Conservation (phyloP, 2,888 invertebrate genomes). For the Ptilodon capucinus region DNA sequence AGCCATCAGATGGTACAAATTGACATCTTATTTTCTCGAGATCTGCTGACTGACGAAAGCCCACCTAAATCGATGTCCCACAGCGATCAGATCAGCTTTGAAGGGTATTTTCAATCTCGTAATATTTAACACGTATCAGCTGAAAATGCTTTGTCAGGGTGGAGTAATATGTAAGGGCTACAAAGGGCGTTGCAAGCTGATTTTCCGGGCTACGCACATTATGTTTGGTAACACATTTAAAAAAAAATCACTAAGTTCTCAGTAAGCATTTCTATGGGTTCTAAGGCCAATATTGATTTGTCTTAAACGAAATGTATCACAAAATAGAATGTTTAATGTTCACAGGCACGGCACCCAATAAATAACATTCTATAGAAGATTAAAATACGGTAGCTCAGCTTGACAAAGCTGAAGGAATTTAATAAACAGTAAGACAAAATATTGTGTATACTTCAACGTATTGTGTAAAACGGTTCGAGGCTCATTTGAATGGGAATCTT, state of each 20-base stretch:
- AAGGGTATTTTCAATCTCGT: background rate
- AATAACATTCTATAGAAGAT: background rate
- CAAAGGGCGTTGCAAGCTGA: background rate
- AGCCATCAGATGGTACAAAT: background rate
- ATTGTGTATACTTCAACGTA: conserved; percentile 22
- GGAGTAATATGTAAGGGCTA: background rate
- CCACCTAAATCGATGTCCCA: background rate
- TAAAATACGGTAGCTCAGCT: background rate
- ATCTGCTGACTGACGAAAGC: too few species aligned
- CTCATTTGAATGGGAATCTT: conserved; percentile 36
- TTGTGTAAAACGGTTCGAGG: conserved; percentile 31
- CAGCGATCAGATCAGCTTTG: too few species aligned
- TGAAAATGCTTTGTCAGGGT: background rate
- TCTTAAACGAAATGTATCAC: background rate
- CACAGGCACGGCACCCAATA: background rate
- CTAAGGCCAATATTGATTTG: background rate
- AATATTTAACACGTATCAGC: background rate
- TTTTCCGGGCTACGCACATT: background rate
- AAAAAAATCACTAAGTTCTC: too few species aligned
- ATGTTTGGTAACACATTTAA: background rate
- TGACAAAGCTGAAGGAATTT: conserved; percentile 3
- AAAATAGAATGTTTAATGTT: background rate
- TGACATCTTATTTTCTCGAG: background rate
- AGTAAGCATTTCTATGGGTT: background rate
- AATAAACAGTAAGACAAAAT: conserved; percentile 14